Base-by-base conservation (phyloP, 2,113 vertebrate genomes). In the Emydocephalus ijimae region DNA sequence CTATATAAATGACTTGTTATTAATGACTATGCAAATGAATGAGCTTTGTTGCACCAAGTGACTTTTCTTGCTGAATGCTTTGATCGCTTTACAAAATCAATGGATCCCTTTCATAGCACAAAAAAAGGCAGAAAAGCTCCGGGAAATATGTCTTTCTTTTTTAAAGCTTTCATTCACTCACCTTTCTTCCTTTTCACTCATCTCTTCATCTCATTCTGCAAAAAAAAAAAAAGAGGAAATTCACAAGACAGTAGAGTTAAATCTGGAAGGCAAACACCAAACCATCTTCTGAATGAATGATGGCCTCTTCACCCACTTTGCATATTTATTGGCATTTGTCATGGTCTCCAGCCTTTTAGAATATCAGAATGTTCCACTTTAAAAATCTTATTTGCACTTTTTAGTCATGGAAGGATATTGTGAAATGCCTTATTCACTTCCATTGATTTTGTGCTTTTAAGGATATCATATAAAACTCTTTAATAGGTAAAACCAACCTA, bases 251-350 rank as follows among this genome's bases (percentile, higher is more conserved):
- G 88, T 64, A 90, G 92, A 93, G 56, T 90, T 90, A 93, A 93
- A 93, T 93, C 92, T 90, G 92, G 61, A 93, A 93, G 89, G 61
- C 92, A 93, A 90, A 93, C 92, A 90, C 81, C 90, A 86, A 93
- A 93, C 45, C 81, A 90, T 90, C 92, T 90, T 90, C 86, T 90
- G 92, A 56, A 90, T 93, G 92, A 93, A 90, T 87, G 92, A 93
- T 93, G 89, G 89, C 56, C 89, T 52, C 88, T 87, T 93, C 39
- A 93, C 89, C 56, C 56, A 87, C 92, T 93, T 93, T 90, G 88
- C 92, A 93, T 93, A 93, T 93, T 93, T 93, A 93, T 93, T 93
- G 92, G 89, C 92, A 93, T 93, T 93, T 93, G 89, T 90, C 92
- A 93, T 93, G 92, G 92, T 93, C 89, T 87, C 81, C 81, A 93